Conservation (phyloP, 2,888 invertebrate genomes). For the Hyles lineata region DNA sequence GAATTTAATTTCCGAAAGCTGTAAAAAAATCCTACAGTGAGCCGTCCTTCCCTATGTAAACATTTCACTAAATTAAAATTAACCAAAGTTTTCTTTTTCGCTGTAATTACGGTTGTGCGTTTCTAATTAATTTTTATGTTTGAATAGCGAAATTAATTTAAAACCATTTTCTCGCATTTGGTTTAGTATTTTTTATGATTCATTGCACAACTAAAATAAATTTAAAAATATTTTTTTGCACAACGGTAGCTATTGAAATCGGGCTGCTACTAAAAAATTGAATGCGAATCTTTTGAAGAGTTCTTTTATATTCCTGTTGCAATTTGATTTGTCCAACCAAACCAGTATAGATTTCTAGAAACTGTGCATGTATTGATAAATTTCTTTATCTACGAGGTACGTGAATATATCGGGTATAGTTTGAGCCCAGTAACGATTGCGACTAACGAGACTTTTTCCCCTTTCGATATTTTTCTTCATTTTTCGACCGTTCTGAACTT, state of each 20-base stretch:
- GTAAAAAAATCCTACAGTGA: neutral
- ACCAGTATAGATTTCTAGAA: neutral
- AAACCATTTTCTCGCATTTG: too few species aligned
- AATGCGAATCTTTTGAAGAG: neutral
- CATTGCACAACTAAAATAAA: too few species aligned
- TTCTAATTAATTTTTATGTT: neutral
- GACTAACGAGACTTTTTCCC: conserved; percentile 5
- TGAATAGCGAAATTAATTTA: too few species aligned
- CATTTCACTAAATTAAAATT: neutral
- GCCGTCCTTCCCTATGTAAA: neutral
- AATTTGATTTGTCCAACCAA: neutral
- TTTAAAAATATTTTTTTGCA: too few species aligned
- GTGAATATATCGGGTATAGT: neutral
- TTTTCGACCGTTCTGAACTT: neutral
- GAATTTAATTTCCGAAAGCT: too few species aligned
- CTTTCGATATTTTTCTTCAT: neutral
- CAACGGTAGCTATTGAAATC: neutral
- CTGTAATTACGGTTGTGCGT: neutral
- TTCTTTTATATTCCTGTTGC: neutral
- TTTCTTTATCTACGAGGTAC: neutral
- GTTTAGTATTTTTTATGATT: too few species aligned
- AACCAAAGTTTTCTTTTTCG: neutral
- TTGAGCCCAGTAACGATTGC: conserved; percentile 6
- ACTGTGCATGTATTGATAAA: neutral
- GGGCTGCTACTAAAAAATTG: neutral